Percentiles rank a stretch among this genome's conserved stretches.
These are phyloP conservation scores for Eilema griseolum DNA, from an alignment of 2,888 invertebrate species.

Conservation along the genomic window DNA sequence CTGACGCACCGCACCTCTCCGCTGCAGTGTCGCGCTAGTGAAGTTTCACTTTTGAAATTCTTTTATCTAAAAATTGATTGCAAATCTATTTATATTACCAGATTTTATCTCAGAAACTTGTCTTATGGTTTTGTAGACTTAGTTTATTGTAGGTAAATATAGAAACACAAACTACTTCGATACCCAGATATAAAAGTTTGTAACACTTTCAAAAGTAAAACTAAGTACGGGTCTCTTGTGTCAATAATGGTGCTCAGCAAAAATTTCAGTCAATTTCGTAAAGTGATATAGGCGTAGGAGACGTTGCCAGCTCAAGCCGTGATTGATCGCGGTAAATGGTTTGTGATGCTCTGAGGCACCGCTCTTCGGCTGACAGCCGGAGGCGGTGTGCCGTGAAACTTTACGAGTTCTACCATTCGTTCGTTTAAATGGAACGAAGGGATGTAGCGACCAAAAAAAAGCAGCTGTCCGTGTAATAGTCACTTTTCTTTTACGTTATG, in stretches of 20 bases:
- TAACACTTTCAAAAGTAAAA: conserved; percentile 44
- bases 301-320: conserved; percentile 61
- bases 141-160: conserved; percentile 14
- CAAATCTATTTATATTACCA: neutral
- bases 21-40: too few relatives aligned
- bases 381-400: conserved; percentile 70
- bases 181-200: conserved; percentile 40
- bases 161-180: conserved; percentile 41
- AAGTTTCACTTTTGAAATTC: too few relatives aligned
- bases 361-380: conserved; percentile 58
- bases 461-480: conserved; percentile 51
- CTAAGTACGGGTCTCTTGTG: conserved; percentile 47
- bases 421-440: conserved; percentile 51
- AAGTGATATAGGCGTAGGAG: conserved; percentile 72
- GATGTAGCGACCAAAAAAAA: conserved; percentile 51
- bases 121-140: neutral
- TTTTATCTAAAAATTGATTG: too few relatives aligned
- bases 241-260: conserved; percentile 60
- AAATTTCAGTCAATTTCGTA: conserved; percentile 71
- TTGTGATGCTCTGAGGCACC: conserved; percentile 62
- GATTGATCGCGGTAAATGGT: conserved; percentile 80
- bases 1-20: too few relatives aligned
- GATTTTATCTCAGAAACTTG: neutral
- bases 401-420: conserved; percentile 62
- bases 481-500: conserved; percentile 51